Evolutionary conservation across 2,797 vertebrate genomes (phyloP), one percentile per base, ranked within the genome.

Genomic region (Molossus molossus): DNA sequence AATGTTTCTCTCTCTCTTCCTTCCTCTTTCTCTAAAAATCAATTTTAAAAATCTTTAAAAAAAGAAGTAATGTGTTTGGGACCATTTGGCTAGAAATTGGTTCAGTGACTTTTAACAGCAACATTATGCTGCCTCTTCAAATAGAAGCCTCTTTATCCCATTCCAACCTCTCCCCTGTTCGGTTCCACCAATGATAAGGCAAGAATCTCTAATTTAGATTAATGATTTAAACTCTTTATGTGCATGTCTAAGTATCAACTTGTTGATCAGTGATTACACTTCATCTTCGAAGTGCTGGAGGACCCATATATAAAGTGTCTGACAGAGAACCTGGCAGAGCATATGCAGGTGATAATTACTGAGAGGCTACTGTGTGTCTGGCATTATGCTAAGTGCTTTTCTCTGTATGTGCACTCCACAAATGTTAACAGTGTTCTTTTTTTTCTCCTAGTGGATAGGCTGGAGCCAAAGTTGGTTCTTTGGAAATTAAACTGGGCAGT

Each of bases 401-500:
- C 88, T 77, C 75, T 87, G 33, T 50, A 75, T 53, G 18, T 40
- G 9, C 17, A 75, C 60, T 50, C 50, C 13, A 75, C 45, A 90
- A 90, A 93, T 76, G 73, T 83, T 81, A 90, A 73, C 72, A 67
- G 53, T 50, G 4, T 57, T 84, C 55, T 83, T 33, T 72, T 89
- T 87, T 90, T 77, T 45, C 18, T 85, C 29, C 29, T 65, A 77
- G 70, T 1, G 14, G 48, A 70, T 23, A 90, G 25, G 10, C 37
- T 80, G 18, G 18, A 72, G 86, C 64, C 75, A 88, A 95, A 92
- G 48, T 37, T n/a, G 7, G 55, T 70, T 76, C 88, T 91, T 88
- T 67, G 48, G 13, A 95, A 95, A 96, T 88, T 82, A 88, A 94
- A 20, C 60, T 90, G 40, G 67, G 33, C 50, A 77, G 50, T 29